Evolutionary conservation across 2,888 invertebrate species (phyloP).

Genomic region (Syrista parreyssii): DNA sequence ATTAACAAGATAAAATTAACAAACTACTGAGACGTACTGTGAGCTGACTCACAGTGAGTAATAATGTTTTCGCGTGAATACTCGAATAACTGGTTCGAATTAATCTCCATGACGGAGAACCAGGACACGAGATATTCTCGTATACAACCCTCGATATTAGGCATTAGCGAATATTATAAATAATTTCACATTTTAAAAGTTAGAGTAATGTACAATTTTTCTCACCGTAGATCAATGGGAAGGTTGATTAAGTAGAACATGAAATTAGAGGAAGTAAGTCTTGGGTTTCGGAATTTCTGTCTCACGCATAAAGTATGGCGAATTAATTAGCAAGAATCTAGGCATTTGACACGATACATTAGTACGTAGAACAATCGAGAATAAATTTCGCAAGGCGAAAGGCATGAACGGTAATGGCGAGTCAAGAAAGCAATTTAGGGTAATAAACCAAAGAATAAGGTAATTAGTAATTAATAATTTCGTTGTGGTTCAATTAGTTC

Average conservation of each 20-base stretch:
- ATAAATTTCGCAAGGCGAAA: too few species aligned
- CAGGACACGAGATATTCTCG: not conserved
- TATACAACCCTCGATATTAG: not conserved
- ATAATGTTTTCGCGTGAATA: not conserved
- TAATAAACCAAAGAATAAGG: not conserved
- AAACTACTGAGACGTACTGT: not conserved
- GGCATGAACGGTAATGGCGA: too few species aligned
- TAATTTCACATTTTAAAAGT: not conserved
- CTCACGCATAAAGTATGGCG: not conserved
- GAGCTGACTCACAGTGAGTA: not conserved
- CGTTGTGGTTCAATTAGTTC: not conserved
- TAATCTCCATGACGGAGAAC: not conserved
- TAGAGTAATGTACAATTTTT: not conserved
- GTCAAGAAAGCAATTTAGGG: not conserved
- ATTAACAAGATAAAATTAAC: not conserved
- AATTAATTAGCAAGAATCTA: not conserved
- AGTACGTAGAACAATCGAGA: too few species aligned
- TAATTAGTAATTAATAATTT: not conserved
- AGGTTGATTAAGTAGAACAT: not conserved
- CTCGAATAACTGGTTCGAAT: not conserved
- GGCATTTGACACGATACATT: too few species aligned
- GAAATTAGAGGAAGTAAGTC: slow-evolving; percentile 11
- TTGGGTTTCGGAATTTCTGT: slow-evolving; percentile 13
- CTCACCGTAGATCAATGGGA: not conserved
- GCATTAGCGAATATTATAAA: not conserved